phyloP scores from a whole-genome alignment of 2,888 invertebrate species.

The Enchytraeus crypticus region DNA sequence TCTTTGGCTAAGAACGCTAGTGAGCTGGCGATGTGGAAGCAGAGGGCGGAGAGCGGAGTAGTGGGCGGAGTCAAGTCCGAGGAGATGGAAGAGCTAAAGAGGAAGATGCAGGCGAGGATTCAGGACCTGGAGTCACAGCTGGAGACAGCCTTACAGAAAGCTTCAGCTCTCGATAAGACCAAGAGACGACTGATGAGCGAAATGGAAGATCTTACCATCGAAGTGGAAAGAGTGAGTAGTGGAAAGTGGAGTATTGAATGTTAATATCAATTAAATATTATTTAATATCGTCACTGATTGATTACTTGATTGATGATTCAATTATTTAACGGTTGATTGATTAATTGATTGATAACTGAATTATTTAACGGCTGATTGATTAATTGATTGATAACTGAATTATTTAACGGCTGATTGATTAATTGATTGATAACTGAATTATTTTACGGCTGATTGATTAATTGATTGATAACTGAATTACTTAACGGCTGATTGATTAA shows the following conservation, averaged over 20 bases:
- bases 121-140: slow-evolving; percentile 95
- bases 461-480: too few species aligned
- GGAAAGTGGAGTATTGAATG: too few species aligned
- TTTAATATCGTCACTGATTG: not conserved
- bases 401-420: too few species aligned
- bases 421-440: too few species aligned
- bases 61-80: slow-evolving; percentile 54
- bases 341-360: too few species aligned
- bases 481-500: too few species aligned
- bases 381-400: too few species aligned
- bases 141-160: slow-evolving; percentile 94
- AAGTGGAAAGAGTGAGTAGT: slow-evolving; percentile 63
- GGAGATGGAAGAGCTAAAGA: slow-evolving; percentile 56
- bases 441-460: too few species aligned
- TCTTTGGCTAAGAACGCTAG: slow-evolving; percentile 9
- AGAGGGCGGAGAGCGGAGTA: slow-evolving; percentile 89
- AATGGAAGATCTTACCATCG: slow-evolving; percentile 93
- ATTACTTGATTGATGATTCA: too few species aligned
- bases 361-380: too few species aligned
- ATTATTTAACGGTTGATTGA: too few species aligned
- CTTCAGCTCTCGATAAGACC: slow-evolving; percentile 91
- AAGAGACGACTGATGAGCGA: slow-evolving; percentile 93
- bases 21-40: slow-evolving; percentile 91
- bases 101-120: slow-evolving; percentile 75
- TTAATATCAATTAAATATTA: not conserved